phyloP scores from a whole-genome alignment of 2,113 vertebrate genomes.

The Camelus dromedarius region DNA sequence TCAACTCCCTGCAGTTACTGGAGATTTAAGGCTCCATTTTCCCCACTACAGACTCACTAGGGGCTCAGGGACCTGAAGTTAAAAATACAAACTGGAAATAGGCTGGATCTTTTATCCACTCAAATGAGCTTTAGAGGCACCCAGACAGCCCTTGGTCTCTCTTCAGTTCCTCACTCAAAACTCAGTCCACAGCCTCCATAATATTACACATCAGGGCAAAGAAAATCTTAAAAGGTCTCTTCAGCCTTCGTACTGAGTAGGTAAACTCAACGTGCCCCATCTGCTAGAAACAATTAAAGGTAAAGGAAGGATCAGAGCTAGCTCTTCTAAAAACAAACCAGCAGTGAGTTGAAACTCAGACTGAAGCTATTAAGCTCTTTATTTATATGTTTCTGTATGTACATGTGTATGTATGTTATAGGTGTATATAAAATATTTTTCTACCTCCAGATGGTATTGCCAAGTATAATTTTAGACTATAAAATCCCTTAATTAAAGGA shows the following conservation, averaged over 20 bases:
- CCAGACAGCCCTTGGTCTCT: background rate
- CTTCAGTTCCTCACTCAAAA: background rate
- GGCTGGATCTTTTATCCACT: background rate
- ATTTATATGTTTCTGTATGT: background rate
- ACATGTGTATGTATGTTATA: background rate
- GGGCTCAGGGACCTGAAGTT: background rate
- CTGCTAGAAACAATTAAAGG: background rate
- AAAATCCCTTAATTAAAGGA: conserved; percentile 12
- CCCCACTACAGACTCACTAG: background rate
- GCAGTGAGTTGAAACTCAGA: background rate
- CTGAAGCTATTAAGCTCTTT: background rate
- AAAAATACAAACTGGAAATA: background rate
- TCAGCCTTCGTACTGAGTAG: background rate
- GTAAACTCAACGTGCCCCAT: background rate
- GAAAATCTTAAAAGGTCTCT: background rate
- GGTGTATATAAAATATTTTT: background rate
- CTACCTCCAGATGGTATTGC: background rate
- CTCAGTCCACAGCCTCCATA: background rate
- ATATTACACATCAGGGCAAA: background rate
- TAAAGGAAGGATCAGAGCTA: background rate
- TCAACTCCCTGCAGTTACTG: background rate
- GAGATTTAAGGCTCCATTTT: background rate
- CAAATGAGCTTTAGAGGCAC: background rate
- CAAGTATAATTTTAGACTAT: conserved; percentile 37
- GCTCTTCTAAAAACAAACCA: background rate